phyloP scores from a whole-genome alignment of 1,140 invertebrate genomes.

The Bombyx mandarina region DNA sequence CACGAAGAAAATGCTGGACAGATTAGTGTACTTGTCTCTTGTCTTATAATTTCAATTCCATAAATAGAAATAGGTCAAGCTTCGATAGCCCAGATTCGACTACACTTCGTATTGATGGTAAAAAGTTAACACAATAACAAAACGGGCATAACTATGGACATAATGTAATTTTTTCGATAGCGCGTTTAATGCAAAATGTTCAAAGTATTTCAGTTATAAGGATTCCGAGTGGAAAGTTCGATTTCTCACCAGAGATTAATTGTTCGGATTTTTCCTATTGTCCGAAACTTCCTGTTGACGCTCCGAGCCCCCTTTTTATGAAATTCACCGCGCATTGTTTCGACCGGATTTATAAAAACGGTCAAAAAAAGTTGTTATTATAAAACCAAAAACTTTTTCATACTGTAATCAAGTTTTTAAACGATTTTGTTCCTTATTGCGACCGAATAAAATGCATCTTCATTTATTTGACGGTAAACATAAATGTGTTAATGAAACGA shows the following conservation, averaged over 20 bases:
- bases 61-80: no score
- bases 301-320: conserved; percentile 43
- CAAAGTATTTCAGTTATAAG: no score
- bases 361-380: conserved; percentile 38
- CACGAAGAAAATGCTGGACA: no score
- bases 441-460: not conserved
- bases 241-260: conserved; percentile 56
- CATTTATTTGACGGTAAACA: conserved; percentile 21
- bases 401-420: not conserved
- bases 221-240: conserved; percentile 22
- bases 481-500: conserved; percentile 44
- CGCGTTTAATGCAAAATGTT: no score
- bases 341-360: conserved; percentile 51
- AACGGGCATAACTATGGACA: no score
- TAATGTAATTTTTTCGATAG: no score
- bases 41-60: no score
- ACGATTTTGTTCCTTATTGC: conserved; percentile 4
- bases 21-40: no score
- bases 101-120: no score
- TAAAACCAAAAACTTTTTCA: conserved; percentile 4
- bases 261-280: conserved; percentile 49
- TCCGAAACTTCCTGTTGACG: conserved; percentile 38
- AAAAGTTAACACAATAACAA: no score
- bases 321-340: conserved; percentile 56
- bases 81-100: no score